These are phyloP conservation scores for Nothobranchius kuhntae DNA, from an alignment of 2,113 vertebrate genomes.

Conservation along the genomic window DNA sequence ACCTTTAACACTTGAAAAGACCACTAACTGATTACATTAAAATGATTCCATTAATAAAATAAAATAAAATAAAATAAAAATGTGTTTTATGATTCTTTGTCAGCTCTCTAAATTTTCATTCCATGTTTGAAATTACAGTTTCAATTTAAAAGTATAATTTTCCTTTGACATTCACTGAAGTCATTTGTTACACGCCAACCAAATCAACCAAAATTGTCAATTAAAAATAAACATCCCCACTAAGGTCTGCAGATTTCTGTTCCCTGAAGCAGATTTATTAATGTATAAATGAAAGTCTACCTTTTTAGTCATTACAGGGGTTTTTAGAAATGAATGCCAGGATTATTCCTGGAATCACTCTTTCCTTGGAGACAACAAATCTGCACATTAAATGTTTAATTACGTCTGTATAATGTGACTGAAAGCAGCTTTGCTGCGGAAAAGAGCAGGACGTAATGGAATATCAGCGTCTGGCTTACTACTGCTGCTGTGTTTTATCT, in stretches of 20 bases:
- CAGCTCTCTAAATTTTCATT: too few species aligned
- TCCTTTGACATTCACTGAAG: too few species aligned
- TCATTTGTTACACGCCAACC: too few species aligned
- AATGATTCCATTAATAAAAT: too few species aligned
- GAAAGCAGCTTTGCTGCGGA: constrained; percentile 63
- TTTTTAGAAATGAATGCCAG: constrained; percentile 23
- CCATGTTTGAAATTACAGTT: too few species aligned
- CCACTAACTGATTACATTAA: too few species aligned
- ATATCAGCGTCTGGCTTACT: constrained; percentile 79
- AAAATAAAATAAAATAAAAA: too few species aligned
- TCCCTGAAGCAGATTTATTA: not conserved
- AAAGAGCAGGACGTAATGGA: constrained; percentile 79
- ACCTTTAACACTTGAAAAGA: too few species aligned
- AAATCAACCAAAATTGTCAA: too few species aligned
- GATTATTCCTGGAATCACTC: constrained; percentile 22
- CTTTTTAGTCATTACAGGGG: constrained; percentile 3
- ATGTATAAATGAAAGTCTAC: constrained; percentile 5
- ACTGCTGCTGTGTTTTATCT: constrained; percentile 73
- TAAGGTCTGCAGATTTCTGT: not conserved
- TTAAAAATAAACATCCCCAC: too few species aligned
- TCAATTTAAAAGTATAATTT: too few species aligned
- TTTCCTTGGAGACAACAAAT: constrained; percentile 40
- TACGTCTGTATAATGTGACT: constrained; percentile 52
- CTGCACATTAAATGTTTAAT: constrained; percentile 59
- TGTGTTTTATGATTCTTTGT: too few species aligned